A percentile compares a stretch with the other conserved stretches of the same genome.
These are phyloP conservation scores for Pseudomugil tenellus DNA, from an alignment of 2,797 vertebrate species.

Conservation along the genomic window DNA sequence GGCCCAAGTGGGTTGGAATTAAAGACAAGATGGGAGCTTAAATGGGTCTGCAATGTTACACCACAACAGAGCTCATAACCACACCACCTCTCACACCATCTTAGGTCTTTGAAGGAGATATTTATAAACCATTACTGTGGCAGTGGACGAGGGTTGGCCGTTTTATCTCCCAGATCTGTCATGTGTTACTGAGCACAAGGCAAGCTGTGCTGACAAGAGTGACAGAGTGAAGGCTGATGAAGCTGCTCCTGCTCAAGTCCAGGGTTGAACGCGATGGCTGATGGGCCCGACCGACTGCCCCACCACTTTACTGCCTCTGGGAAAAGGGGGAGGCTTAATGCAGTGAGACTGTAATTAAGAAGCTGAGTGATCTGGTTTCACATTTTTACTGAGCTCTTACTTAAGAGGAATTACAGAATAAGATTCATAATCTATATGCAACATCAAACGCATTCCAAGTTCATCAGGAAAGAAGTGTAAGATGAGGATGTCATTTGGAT, in stretches of 20 bases:
- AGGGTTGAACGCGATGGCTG: conserved; percentile 10
- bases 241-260: conserved; percentile 29
- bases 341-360: conserved; percentile 72
- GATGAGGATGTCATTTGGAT: conserved; percentile 5
- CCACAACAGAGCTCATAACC: conserved; percentile 63
- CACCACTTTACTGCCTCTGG: conserved; percentile 48
- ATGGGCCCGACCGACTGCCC: conserved; percentile 15
- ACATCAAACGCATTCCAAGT: conserved; percentile 48
- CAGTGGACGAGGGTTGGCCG: conserved; percentile 57
- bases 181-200: conserved; percentile 56
- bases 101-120: conserved; percentile 77
- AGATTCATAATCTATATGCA: conserved; percentile 60
- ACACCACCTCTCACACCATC: conserved; percentile 54
- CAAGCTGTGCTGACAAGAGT: conserved; percentile 58
- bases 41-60: conserved; percentile 72
- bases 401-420: conserved; percentile 66
- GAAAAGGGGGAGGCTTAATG: conserved; percentile 50
- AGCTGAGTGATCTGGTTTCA: conserved; percentile 77
- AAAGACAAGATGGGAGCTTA: conserved; percentile 66
- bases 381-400: conserved; percentile 65
- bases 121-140: conserved; percentile 80
- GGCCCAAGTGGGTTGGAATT: conserved; percentile 66
- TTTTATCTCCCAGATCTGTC: conserved; percentile 79
- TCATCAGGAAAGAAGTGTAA: conserved; percentile 28
- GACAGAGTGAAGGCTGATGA: conserved; percentile 55